phyloP scores from a whole-genome alignment of 2,888 invertebrate species.

The Allygus modestus region DNA sequence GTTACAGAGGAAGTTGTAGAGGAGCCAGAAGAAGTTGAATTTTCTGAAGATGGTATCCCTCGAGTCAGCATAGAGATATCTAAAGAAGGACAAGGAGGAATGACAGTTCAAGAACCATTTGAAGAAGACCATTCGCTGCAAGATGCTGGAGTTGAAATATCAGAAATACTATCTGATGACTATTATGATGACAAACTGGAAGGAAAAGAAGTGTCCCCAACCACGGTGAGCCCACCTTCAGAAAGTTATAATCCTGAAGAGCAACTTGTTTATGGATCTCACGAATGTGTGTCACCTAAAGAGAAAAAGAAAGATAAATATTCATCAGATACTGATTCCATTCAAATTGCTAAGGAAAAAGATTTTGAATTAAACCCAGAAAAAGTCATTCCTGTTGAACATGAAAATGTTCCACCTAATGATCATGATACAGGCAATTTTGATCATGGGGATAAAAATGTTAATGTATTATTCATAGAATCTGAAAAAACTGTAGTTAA shows the following conservation, averaged over 20 bases:
- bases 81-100: conserved; percentile 77
- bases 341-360: not conserved
- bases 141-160: conserved; percentile 64
- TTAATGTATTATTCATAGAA: conserved; percentile 21
- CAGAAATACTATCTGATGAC: conserved; percentile 62
- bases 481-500: not conserved
- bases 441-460: not conserved
- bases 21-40: conserved; percentile 88
- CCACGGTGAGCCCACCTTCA: conserved; percentile 4
- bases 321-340: not conserved
- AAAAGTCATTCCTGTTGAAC: not conserved
- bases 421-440: not conserved
- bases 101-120: conserved; percentile 62
- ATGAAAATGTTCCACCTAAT: not conserved
- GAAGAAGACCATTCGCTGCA: conserved; percentile 57
- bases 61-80: conserved; percentile 83
- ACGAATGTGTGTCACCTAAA: not conserved
- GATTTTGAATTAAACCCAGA: not conserved
- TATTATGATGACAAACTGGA: conserved; percentile 5
- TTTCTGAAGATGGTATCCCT: conserved; percentile 84
- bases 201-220: not conserved
- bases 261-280: not conserved
- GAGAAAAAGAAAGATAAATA: not conserved
- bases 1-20: conserved; percentile 90
- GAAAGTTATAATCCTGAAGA: not conserved